These are phyloP conservation scores for Onychorhynchus coronatus DNA, from an alignment of 2,113 vertebrate species.

Conservation along the genomic window DNA sequence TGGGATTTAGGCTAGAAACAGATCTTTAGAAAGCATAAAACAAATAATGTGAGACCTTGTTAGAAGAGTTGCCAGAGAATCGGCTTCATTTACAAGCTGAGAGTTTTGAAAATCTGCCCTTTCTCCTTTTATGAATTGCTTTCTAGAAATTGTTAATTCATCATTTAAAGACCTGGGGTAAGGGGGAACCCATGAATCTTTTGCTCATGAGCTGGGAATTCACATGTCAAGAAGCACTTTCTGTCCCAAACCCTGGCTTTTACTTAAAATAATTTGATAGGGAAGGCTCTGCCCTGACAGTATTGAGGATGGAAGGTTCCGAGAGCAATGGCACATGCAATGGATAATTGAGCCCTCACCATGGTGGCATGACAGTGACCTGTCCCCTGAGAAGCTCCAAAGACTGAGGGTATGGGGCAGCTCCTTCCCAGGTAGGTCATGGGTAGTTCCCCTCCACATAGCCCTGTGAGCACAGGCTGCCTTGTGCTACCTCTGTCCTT, in stretches of 20 bases:
- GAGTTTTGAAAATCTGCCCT: slow-evolving; percentile 38
- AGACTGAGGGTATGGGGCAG: not conserved
- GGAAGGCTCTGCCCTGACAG: accelerated
- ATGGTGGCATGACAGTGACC: not conserved
- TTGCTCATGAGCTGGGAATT: not conserved
- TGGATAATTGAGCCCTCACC: accelerated
- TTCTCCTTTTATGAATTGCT: slow-evolving; percentile 8
- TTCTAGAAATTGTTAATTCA: slow-evolving; percentile 51
- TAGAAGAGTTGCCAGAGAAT: slow-evolving; percentile 41
- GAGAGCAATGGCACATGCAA: not conserved
- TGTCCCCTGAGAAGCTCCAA: not conserved
- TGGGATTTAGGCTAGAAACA: slow-evolving; percentile 57
- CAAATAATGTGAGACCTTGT: slow-evolving; percentile 52
- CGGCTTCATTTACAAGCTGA: not conserved
- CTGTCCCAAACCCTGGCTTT: not conserved
- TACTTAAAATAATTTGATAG: not conserved
- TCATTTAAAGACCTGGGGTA: not conserved
- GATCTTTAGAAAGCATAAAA: slow-evolving; percentile 45
- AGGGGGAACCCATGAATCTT: not conserved
- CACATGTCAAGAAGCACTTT: not conserved
- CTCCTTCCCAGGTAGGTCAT: not conserved
- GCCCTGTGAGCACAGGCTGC: accelerated
- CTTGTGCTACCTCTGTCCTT: accelerated
- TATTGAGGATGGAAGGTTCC: not conserved
- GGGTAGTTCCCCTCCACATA: accelerated